These are phyloP conservation scores for Lamprotornis superbus DNA, from an alignment of 2,113 vertebrate genomes.

Conservation along the genomic window DNA sequence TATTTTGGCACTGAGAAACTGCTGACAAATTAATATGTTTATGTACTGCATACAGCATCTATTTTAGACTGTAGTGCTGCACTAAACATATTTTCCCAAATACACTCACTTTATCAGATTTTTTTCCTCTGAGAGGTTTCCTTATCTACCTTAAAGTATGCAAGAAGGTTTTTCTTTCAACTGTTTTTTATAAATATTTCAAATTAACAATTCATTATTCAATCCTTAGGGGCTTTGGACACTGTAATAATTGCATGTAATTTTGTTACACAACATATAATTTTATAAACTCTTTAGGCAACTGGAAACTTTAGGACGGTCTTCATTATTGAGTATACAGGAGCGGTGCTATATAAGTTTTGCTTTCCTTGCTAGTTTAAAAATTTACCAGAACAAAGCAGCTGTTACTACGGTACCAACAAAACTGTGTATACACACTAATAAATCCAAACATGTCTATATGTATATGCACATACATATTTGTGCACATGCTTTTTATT, in stretches of 20 bases:
- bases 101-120: conserved; percentile 27
- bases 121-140: not conserved
- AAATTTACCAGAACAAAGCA: not conserved
- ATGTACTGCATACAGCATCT: conserved; percentile 15
- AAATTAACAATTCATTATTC: conserved; percentile 16
- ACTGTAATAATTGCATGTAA: not conserved
- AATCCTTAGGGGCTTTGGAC: not conserved
- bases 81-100: conserved; percentile 50
- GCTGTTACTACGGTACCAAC: not conserved
- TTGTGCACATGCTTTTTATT: not conserved
- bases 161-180: not conserved
- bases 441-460: not conserved
- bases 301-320: not conserved
- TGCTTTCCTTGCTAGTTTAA: not conserved
- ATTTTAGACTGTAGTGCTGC: not conserved
- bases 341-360: not conserved
- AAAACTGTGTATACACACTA: not conserved
- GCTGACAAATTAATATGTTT: conserved; percentile 66
- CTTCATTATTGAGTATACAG: not conserved
- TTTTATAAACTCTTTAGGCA: not conserved
- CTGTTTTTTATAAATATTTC: not conserved
- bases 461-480: not conserved
- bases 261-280: not conserved
- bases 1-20: conserved; percentile 47
- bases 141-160: conserved; percentile 4